Evolutionary conservation across 2,888 invertebrate genomes (phyloP).

Genomic region (Drosophila koepferae): DNA sequence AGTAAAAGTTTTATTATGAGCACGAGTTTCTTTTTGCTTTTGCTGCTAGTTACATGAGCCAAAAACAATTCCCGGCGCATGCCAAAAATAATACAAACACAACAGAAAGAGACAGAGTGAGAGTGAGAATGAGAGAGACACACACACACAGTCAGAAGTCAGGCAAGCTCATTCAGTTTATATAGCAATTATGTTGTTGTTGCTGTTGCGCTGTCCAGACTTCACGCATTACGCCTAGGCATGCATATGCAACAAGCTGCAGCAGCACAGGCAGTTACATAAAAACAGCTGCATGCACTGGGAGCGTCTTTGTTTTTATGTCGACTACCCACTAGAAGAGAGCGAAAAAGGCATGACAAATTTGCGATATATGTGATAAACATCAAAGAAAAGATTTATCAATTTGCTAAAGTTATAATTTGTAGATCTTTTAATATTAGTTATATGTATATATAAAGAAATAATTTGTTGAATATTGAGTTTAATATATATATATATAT

Average conservation of each 20-base stretch:
- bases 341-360: background rate
- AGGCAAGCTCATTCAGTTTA: slow-evolving; percentile 55
- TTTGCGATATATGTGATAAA: background rate
- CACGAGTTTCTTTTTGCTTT: slow-evolving; percentile 41
- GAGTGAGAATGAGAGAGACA: background rate
- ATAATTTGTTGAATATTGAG: too few species aligned
- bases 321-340: slow-evolving; percentile 5
- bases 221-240: slow-evolving; percentile 56
- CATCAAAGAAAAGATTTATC: background rate
- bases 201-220: slow-evolving; percentile 53
- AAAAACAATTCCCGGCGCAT: slow-evolving; percentile 60
- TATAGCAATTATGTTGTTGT: slow-evolving; percentile 60
- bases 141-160: slow-evolving; percentile 44
- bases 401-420: background rate
- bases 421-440: background rate
- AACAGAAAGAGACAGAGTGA: slow-evolving; percentile 23
- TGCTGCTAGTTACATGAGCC: slow-evolving; percentile 56
- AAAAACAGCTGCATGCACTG: slow-evolving; percentile 47
- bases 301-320: slow-evolving; percentile 36
- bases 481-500: too few species aligned
- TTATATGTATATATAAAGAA: too few species aligned
- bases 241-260: slow-evolving; percentile 68
- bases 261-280: slow-evolving; percentile 32
- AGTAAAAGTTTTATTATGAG: slow-evolving; percentile 74
- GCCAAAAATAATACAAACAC: slow-evolving; percentile 53